A percentile compares a stretch with the other conserved stretches of the same genome.
Evolutionary conservation across 35 echinoderm and acorn worm genomes (phyloP).

Genomic region (Hemicentrotus pulcherrimus): DNA sequence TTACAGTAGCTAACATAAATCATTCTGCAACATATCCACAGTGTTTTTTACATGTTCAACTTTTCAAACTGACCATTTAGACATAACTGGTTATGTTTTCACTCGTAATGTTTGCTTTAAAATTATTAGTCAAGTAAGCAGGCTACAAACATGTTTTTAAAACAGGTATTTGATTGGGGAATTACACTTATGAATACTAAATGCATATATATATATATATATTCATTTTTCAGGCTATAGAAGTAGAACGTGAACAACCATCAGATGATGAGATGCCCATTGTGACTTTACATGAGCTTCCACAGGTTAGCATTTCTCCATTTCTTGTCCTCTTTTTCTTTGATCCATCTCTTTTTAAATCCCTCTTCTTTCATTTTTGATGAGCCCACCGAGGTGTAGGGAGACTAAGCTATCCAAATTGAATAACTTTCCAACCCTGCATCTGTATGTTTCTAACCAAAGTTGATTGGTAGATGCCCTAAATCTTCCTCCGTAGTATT

Average conservation of each 20-base stretch:
- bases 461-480: too few relatives aligned
- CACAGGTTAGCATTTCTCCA: background rate
- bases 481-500: too few relatives aligned
- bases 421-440: background rate
- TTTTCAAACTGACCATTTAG: background rate
- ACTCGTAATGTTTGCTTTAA: background rate
- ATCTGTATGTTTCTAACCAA: too few relatives aligned
- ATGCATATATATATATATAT: background rate
- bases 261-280: background rate
- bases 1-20: background rate
- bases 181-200: background rate
- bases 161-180: background rate
- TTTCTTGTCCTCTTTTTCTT: background rate
- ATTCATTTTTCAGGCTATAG: background rate
- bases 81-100: background rate
- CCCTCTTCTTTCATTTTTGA: background rate
- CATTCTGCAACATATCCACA: background rate
- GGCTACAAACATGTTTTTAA: background rate
- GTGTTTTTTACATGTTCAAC: background rate
- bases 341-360: background rate
- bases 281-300: background rate
- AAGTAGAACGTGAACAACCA: background rate
- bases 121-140: background rate
- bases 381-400: background rate
- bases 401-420: too few relatives aligned